Base-by-base conservation (phyloP, 2,797 vertebrate genomes). In the Gephyroberyx darwinii region DNA sequence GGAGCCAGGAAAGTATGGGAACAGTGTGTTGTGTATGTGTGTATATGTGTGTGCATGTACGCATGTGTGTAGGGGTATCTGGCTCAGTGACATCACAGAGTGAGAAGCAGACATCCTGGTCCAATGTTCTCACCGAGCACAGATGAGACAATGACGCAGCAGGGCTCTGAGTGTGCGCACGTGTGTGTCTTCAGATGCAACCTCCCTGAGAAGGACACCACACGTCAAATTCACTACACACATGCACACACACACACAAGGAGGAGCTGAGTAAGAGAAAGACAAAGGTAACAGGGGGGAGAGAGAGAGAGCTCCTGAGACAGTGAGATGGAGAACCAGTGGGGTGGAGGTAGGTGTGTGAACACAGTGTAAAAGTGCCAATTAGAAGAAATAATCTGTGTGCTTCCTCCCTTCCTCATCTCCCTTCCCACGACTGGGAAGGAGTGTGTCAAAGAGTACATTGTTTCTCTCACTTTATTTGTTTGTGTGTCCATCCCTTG, bases 341-440 rank as follows among this genome's bases (percentile, higher is more conserved):
- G 52, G 61, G 72, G 66, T 79, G 65, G 81, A 88, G 78, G 71
- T 66, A 74, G 47, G 85, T 80, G 74, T 86, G 89, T 80, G 78
- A 86, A 84, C 72, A 39, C 54, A 78, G 81, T 72, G 67, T 58
- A 75, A 79, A 80, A 79, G 50, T 63, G 65, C 65, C 76, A 56
- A 72, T 77, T 78, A 88, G 84, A 84, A 87, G 85, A 82, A 77
- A 87, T 86, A 78, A 88, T 88, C 81, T 89, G 86, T 86, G 76
- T 66, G 77, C 76, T 86, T 89, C 78, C 72, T 84, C 71, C 3
- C 81, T 69, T n/a, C n/a, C 77, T 84, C 81, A 78, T 82, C 82
- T 84, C 68, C 65, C 84, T 83, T 89, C 69, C 83, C 81, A 86
- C 85, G 80, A 83, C 74, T 81, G 86, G 63, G 84, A 86, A 85